Evolutionary conservation across 2,113 vertebrate genomes (phyloP).

Genomic region (Myotis davidii): DNA sequence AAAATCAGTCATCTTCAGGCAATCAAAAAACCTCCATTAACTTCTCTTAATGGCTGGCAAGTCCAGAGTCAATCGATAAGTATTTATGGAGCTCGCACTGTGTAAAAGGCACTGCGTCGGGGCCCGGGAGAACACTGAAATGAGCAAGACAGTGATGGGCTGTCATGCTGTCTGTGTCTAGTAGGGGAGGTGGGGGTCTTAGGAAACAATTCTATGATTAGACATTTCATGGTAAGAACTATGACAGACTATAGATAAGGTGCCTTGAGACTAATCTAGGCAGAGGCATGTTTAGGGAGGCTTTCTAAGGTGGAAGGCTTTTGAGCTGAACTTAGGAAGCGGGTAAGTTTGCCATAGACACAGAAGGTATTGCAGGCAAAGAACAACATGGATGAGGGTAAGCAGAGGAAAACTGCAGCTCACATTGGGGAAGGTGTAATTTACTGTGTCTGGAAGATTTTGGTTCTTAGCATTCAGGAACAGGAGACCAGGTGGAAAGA

Average conservation of each 20-base stretch:
- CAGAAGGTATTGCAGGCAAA: not conserved
- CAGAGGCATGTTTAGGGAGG: not conserved
- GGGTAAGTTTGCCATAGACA: not conserved
- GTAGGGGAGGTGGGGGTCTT: not conserved
- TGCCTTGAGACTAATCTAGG: not conserved
- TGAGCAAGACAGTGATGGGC: not conserved
- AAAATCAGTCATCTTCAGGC: conserved; percentile 20
- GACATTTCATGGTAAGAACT: not conserved
- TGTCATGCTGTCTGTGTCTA: not conserved
- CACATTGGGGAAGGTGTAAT: rapidly evolving
- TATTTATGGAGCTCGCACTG: not conserved
- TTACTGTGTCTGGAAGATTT: not conserved
- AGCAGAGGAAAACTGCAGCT: not conserved
- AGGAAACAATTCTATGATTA: not conserved
- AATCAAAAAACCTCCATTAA: conserved; percentile 65
- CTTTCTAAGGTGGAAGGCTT: not conserved
- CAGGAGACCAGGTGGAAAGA: not conserved
- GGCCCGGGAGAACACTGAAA: not conserved
- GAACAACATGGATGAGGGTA: rapidly evolving
- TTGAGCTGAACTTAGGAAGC: not conserved
- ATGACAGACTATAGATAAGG: not conserved
- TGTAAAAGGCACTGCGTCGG: not conserved
- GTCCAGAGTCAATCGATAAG: conserved; percentile 8
- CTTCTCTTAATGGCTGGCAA: conserved; percentile 58
- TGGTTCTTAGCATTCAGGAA: not conserved